phyloP scores from a whole-genome alignment of 2,797 vertebrate species.

The Pagetopsis macropterus region DNA sequence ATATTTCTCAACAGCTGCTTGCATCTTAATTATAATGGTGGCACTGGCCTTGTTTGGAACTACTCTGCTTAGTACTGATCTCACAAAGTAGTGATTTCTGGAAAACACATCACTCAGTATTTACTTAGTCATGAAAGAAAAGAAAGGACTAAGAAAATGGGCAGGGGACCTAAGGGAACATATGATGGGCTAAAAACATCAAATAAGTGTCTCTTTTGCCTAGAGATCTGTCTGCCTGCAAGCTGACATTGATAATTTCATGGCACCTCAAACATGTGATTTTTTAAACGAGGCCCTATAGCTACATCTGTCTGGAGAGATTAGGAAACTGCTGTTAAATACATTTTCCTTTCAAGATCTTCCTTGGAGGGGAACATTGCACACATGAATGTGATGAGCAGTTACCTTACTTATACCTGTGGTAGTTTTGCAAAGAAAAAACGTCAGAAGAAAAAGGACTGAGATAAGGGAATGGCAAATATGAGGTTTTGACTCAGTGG shows the following conservation, averaged over 20 bases:
- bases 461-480: slow-evolving; percentile 34
- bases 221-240: slow-evolving; percentile 74
- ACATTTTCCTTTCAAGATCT: slow-evolving; percentile 70
- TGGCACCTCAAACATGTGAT: slow-evolving; percentile 82
- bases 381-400: slow-evolving; percentile 72
- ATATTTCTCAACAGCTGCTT: slow-evolving; percentile 15
- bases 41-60: slow-evolving; percentile 5
- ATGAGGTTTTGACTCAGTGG: slow-evolving; percentile 31
- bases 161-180: slow-evolving; percentile 36
- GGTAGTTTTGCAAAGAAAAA: slow-evolving; percentile 31
- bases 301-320: slow-evolving; percentile 82
- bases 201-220: slow-evolving; percentile 65
- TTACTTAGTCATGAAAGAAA: slow-evolving; percentile 63
- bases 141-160: slow-evolving; percentile 40
- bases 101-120: slow-evolving; percentile 56
- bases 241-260: slow-evolving; percentile 87
- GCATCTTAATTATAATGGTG: slow-evolving; percentile 35
- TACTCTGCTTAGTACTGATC: slow-evolving; percentile 2
- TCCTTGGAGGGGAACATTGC: slow-evolving; percentile 66
- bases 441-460: slow-evolving; percentile 15
- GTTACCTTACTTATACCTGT: slow-evolving; percentile 66
- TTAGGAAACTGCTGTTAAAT: slow-evolving; percentile 74
- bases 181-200: slow-evolving; percentile 25
- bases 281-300: slow-evolving; percentile 81
- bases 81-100: slow-evolving; percentile 42